Evolutionary conservation across 2,113 vertebrate genomes (phyloP).

Genomic region (Alectura lathami): DNA sequence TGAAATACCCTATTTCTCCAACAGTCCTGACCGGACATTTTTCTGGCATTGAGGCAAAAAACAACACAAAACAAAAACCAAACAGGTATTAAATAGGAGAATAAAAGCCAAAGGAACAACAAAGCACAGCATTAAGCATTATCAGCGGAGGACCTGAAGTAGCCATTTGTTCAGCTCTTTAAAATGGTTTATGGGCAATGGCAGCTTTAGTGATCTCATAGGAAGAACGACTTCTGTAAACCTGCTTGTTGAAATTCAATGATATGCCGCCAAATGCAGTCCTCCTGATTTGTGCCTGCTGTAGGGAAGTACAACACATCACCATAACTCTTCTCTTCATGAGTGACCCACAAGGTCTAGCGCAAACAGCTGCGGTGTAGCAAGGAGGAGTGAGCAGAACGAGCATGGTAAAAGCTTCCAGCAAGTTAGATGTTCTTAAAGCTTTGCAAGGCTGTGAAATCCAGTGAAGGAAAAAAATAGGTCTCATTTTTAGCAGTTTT

Average conservation of each 20-base stretch:
- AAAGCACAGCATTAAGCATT: background rate
- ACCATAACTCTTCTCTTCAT: background rate
- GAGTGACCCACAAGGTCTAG: background rate
- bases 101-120: background rate
- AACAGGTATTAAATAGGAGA: background rate
- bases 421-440: background rate
- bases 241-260: background rate
- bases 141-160: background rate
- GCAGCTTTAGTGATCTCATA: conserved; percentile 25
- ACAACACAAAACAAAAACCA: background rate
- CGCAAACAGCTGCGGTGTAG: background rate
- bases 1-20: background rate
- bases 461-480: background rate
- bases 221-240: conserved; percentile 32
- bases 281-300: conserved; percentile 36
- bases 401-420: background rate
- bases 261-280: background rate
- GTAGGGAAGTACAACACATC: background rate
- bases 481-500: background rate
- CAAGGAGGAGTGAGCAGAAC: background rate
- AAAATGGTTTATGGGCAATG: background rate
- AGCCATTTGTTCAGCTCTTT: background rate
- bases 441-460: background rate
- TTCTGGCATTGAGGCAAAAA: background rate
- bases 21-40: background rate